Percentiles rank a stretch among this genome's conserved stretches.
These are phyloP conservation scores for Mystacides longicornis DNA, from an alignment of 2,888 invertebrate genomes.

Conservation along the genomic window DNA sequence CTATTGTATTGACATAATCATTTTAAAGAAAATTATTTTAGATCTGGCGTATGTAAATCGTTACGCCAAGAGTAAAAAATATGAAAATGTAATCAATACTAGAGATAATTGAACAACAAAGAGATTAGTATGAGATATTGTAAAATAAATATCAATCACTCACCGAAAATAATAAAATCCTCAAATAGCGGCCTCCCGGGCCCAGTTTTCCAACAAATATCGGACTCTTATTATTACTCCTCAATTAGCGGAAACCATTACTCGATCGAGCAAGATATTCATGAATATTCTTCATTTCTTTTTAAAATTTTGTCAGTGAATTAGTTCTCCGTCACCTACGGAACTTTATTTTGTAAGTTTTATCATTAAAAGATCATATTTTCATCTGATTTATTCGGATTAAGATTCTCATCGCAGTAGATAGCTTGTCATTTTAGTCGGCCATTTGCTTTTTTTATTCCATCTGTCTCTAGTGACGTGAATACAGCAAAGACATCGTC, in stretches of 20 bases:
- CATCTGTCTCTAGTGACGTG: not conserved
- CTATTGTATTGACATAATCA: too few species aligned
- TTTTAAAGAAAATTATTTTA: too few species aligned
- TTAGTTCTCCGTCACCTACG: conserved; percentile 18
- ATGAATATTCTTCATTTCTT: not conserved
- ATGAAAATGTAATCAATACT: too few species aligned
- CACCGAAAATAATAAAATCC: not conserved
- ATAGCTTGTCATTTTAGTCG: conserved; percentile 44
- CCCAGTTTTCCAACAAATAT: not conserved
- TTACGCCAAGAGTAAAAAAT: too few species aligned
- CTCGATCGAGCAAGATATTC: not conserved
- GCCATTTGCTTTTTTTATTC: conserved; percentile 48
- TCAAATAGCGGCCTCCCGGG: not conserved
- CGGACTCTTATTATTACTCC: not conserved
- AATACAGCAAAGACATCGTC: not conserved
- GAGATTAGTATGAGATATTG: not conserved
- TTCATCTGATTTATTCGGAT: conserved; percentile 55
- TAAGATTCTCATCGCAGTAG: conserved; percentile 28
- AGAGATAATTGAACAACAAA: not conserved
- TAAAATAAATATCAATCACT: not conserved
- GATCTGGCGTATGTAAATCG: too few species aligned
- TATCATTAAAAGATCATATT: conserved; percentile 52
- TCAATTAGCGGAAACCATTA: conserved; percentile 1
- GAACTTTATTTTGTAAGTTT: conserved; percentile 50
- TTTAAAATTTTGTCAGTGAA: not conserved